phyloP scores from a whole-genome alignment of 2,888 invertebrate genomes.

The Latheticus oryzae region DNA sequence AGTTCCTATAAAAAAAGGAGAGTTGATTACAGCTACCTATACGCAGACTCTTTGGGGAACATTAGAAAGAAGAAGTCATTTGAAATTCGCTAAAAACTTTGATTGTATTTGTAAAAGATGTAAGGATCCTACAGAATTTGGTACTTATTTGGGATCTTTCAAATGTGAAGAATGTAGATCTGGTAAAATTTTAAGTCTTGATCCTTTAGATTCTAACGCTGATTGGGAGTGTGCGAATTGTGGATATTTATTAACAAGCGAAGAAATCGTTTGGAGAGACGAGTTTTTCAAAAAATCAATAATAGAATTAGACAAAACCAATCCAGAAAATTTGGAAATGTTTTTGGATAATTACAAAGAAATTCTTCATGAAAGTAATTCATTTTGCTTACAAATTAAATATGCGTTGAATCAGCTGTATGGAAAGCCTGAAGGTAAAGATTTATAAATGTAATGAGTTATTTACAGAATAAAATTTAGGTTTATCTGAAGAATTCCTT shows the following conservation, averaged over 20 bases:
- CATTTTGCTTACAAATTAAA: slow-evolving; percentile 75
- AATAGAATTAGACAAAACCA: slow-evolving; percentile 67
- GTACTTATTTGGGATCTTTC: slow-evolving; percentile 70
- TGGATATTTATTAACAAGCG: slow-evolving; percentile 68
- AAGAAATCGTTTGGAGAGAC: slow-evolving; percentile 73
- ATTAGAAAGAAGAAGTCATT: slow-evolving; percentile 70
- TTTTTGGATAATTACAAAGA: slow-evolving; percentile 73
- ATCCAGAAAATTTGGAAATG: slow-evolving; percentile 70
- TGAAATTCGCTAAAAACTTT: slow-evolving; percentile 74
- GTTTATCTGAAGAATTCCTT: slow-evolving; percentile 69
- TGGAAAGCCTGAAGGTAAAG: slow-evolving; percentile 72
- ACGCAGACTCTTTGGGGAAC: slow-evolving; percentile 78
- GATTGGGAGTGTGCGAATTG: slow-evolving; percentile 76
- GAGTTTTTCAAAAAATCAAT: slow-evolving; percentile 73
- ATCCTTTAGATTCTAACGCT: slow-evolving; percentile 71
- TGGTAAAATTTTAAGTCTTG: slow-evolving; percentile 69
- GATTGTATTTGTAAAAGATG: slow-evolving; percentile 76
- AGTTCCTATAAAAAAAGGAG: slow-evolving; percentile 74
- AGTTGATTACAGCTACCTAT: slow-evolving; percentile 75
- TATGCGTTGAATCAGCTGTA: slow-evolving; percentile 77
- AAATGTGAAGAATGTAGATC: slow-evolving; percentile 67
- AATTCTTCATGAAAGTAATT: slow-evolving; percentile 74
- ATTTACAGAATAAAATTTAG: slow-evolving; percentile 65
- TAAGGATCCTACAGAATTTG: slow-evolving; percentile 75
- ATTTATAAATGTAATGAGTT: too few species aligned